Base-by-base conservation (phyloP, 2,888 invertebrate genomes). In the Bombylius major region DNA sequence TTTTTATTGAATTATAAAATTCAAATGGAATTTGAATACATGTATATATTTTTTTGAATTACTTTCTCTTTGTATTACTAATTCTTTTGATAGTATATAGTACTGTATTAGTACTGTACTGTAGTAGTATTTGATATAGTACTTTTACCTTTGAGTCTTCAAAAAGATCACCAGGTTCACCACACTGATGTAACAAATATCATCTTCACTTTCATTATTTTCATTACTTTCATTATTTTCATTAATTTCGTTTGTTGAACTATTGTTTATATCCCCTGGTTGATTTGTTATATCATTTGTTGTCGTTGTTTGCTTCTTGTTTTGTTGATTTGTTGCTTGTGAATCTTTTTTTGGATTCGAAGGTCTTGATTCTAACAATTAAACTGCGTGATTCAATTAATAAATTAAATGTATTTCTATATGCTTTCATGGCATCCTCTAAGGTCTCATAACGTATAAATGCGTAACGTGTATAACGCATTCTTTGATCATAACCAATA, bases 401-500 rank as follows among this genome's bases (percentile, higher is more conserved):
- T 13, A 79, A 73, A 65, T 79, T 77, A 56, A 79, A 77, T 1
- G 82, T 78, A 57, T 75, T 71, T 64, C 76, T 78, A 62, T 81
- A 84, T 1, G 82, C 82, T 56, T 79, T 77, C 65, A 82, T 79
- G 1, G 84, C 79, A 57, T 80, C 79, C 9, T 79, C 78, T 4
- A 81, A 79, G 32, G 69, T 77, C 54, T 77, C 75, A 62, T 82
- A 84, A 44, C 80, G 77, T 46, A 83, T 79, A 65, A 84, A 84
- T 33, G 84, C 84, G 65, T 83, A 83, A 66, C 83, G 75, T 4
- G 84, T 83, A 60, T 79, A 81, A 63, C 82, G 80, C 78, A 83
- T 81, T 69, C 81, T 81, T 65, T 82, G 82, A 2, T 83, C 82
- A 62, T 78, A 82, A 9, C 84, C 83, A 59, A 84, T 80, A 66